Evolutionary conservation across 2,888 invertebrate genomes (phyloP).

Genomic region (Apantesis nais): DNA sequence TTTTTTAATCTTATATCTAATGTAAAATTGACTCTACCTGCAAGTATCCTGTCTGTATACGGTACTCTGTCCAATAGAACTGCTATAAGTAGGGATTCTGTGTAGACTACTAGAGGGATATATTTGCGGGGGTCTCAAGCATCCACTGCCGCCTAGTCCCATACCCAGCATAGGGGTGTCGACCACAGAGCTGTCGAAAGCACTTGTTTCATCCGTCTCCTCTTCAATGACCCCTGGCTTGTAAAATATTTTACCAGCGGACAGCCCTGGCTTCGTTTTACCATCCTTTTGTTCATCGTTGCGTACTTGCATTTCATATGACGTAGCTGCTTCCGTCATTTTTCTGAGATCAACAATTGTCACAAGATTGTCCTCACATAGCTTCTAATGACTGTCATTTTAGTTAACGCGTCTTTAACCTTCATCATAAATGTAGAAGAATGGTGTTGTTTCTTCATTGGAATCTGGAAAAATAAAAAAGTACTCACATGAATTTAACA

Average conservation of each 20-base stretch:
- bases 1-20: neutral
- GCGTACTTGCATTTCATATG: constrained; percentile 73
- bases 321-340: constrained; percentile 62
- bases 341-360: constrained; percentile 52
- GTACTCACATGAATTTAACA: neutral
- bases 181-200: constrained; percentile 74
- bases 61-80: constrained; percentile 86
- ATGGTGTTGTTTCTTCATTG: constrained; percentile 20
- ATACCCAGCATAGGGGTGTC: constrained; percentile 75
- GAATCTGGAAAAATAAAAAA: constrained; percentile 28
- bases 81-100: constrained; percentile 86
- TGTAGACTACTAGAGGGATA: constrained; percentile 80
- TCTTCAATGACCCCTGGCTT: constrained; percentile 78
- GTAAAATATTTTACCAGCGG: constrained; percentile 80
- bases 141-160: constrained; percentile 62
- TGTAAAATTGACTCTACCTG: constrained; percentile 66
- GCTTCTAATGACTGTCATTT: constrained; percentile 45
- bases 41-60: constrained; percentile 84
- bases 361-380: constrained; percentile 59
- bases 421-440: constrained; percentile 33
- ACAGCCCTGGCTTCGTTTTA: constrained; percentile 59
- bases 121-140: constrained; percentile 68
- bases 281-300: constrained; percentile 63
- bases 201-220: constrained; percentile 81
- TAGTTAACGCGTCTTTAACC: constrained; percentile 29